These are phyloP conservation scores for Apis mellifera DNA, from an alignment of 1,140 invertebrate genomes.

Conservation along the genomic window DNA sequence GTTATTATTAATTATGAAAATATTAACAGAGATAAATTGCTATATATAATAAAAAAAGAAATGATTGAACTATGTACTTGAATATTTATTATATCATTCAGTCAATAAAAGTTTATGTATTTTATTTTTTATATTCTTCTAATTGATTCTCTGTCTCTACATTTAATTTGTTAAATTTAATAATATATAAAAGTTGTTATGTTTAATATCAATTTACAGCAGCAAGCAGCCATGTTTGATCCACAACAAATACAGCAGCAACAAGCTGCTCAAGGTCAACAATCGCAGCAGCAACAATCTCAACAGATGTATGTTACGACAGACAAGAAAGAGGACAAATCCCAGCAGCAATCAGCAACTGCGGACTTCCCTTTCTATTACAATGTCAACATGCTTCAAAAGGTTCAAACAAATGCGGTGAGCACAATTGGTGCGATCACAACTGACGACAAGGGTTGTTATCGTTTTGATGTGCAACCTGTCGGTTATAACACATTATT, in stretches of 20 bases:
- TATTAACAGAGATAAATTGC: neutral
- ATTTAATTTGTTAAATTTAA: neutral
- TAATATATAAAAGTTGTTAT: neutral
- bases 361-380: conserved; percentile 83
- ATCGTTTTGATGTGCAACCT: conserved; percentile 83
- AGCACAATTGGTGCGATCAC: conserved; percentile 79
- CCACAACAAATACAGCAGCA: conserved; percentile 81
- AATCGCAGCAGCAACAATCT: conserved; percentile 79
- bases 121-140: neutral
- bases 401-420: conserved; percentile 79
- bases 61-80: neutral
- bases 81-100: neutral
- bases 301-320: conserved; percentile 79
- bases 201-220: conserved; percentile 46
- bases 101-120: neutral
- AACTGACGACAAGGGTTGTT: conserved; percentile 81
- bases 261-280: conserved; percentile 78
- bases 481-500: conserved; percentile 82
- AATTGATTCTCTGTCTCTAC: neutral
- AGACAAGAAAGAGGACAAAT: conserved; percentile 79
- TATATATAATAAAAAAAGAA: neutral
- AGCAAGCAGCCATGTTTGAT: conserved; percentile 78
- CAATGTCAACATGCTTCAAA: conserved; percentile 83
- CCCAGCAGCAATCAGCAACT: conserved; percentile 77
- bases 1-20: conserved; percentile 50